Base-by-base conservation (phyloP, 2,888 invertebrate genomes). In the Eilema depressum region DNA sequence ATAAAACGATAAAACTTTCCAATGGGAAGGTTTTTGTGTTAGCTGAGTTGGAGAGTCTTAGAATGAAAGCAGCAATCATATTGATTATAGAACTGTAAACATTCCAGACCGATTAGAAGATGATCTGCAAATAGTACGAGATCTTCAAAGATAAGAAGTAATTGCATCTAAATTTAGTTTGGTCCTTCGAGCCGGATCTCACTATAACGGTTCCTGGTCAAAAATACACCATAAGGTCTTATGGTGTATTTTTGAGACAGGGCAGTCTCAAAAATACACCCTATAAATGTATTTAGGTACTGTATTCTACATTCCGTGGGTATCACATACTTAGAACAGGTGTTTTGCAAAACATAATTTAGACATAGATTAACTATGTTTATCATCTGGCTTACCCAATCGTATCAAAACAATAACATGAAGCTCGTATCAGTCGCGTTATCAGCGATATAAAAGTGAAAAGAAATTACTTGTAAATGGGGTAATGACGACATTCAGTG, bases 381-480 rank as follows among this genome's bases (percentile, higher is more conserved):
- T 53, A 53, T 47, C 20, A 47, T 53, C 8, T 8, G 20, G 8
- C 53, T 53, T 63, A 64, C 53, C 63, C 61, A 53, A 69, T 57
- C 63, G 47, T 62, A 77, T 73, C 73, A 82, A 70, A 76, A 73
- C 72, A 82, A 83, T 72, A 79, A 77, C 66, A 72, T 12, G 12
- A 10, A 25, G 25, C 2, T 37, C 56, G 69, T 74, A 79, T 79
- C 78, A 66, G 33, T 30, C 60, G 60, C 59, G 70, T 71, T 76
- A 80, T 77, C 77, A 70, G 62, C 72, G 57, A 67, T 68, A 72
- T 12, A 30, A 64, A 70, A 74, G 74, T 66, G 64, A 75, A 75
- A 68, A 63, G 68, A 66, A 71, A 53, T n/a, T 33, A 8, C 17
- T 28, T 17, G 28, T 17, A 59, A 59, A 26, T 20, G 25, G 26